Conservation (phyloP, 2,888 invertebrate genomes). For the Muscina levida region DNA sequence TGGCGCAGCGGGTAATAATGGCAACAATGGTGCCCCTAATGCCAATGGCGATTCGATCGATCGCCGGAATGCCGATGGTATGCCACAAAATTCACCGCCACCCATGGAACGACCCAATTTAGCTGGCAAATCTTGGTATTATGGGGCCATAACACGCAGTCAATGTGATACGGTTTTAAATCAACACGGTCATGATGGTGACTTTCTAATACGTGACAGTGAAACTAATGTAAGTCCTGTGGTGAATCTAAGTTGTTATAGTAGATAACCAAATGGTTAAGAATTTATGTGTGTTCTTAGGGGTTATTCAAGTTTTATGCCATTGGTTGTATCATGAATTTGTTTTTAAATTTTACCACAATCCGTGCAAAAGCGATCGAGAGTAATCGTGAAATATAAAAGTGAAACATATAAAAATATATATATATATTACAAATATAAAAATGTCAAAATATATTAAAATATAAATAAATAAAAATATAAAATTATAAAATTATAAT, state of each 20-base stretch:
- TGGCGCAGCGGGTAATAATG: constrained; percentile 80
- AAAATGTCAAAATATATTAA: no score
- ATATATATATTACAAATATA: no score
- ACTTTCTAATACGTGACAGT: constrained; percentile 98
- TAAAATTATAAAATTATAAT: no score
- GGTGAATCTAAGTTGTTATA: no score
- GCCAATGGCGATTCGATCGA: constrained; percentile 78
- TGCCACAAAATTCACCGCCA: constrained; percentile 75
- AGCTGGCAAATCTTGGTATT: constrained; percentile 96
- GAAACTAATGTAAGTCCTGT: constrained; percentile 96
- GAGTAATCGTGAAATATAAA: no score
- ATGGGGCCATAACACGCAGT: constrained; percentile 95
- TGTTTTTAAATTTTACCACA: no score
- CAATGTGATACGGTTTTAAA: constrained; percentile 98
- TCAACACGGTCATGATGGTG: constrained; percentile 97
- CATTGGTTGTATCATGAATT: background rate
- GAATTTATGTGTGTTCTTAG: no score
- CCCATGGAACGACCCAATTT: constrained; percentile 85
- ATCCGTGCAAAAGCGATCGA: no score
- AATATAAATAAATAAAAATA: no score
- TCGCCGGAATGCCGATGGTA: constrained; percentile 82
- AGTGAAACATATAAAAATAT: no score
- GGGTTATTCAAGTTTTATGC: background rate
- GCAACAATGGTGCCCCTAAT: constrained; percentile 68
- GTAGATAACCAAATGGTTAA: no score